Base-by-base conservation (phyloP, 2,888 invertebrate genomes). In the Agrochola circellaris region DNA sequence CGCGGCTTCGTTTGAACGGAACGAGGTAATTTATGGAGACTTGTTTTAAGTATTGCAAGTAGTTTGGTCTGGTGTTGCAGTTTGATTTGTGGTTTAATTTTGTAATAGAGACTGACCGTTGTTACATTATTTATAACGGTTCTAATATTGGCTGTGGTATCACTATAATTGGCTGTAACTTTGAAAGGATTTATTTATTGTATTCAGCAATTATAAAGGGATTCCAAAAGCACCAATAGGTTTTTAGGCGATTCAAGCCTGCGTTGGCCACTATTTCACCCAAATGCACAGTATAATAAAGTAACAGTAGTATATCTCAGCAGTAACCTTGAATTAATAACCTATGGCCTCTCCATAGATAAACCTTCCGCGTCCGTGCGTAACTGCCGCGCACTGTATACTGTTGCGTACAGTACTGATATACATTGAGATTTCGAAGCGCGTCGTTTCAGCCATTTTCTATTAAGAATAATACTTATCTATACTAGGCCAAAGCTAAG, bases 1-100 rank as follows among this genome's bases (percentile, higher is more conserved):
- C 65, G 76, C 77, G 77, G 77, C 81, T 66, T 62, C 70, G 72
- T 84, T 82, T 84, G 75, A 82, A 62, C 58, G n/a, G 62, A 38
- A 79, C 58, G 51, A 23, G 23, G 71, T 84, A 71, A 88, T 87
- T 86, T 82, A 88, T 86, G 51, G 69, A 42, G 20, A 60, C 70
- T 82, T 79, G 77, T 79, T 75, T 66, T 38, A 5, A 58, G 71
- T 79, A 66, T 70, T 78, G 73, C 65, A 30, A 58, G n/a, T 68
- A 61, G 58, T 54, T 62, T 65, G 11, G 51, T 38, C 26, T 13
- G 54, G 54, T 68, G 54, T 71, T 61, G 65, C 38, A 3, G 17
- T 77, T 70, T 71, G 78, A 69, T 81, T 81, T 81, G 60, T 76
- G 38, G 65, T 76, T 30, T 60, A 60, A 80, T 80, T 76, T 38